Percentiles rank a stretch among this genome's conserved stretches.
phyloP scores from a whole-genome alignment of 64 coral and sea anemone species.

The Cladopsammia gracilis region DNA sequence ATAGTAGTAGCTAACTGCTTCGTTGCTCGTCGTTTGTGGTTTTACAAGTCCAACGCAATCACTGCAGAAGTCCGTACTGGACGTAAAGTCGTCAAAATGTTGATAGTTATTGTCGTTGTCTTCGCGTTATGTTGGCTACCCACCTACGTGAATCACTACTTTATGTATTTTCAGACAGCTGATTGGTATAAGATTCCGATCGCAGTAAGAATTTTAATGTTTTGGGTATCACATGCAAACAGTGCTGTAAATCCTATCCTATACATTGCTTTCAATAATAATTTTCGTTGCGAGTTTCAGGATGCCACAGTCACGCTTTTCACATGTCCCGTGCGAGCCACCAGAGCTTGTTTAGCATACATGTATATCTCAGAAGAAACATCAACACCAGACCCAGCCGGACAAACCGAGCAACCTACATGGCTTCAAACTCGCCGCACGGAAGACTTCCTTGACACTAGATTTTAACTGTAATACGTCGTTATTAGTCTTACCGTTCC shows the following conservation, averaged over 20 bases:
- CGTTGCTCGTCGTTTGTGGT: constrained; percentile 59
- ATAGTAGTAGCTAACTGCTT: constrained; percentile 40
- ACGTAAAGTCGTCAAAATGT: constrained; percentile 70
- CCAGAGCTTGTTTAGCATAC: not conserved
- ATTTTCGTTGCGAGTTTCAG: constrained; percentile 22
- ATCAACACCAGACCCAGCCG: not conserved
- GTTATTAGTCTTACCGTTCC: no score
- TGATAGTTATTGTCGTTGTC: constrained; percentile 46
- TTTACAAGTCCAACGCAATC: constrained; percentile 39
- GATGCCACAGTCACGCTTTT: not conserved
- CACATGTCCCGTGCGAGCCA: not conserved
- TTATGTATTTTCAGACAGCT: constrained; percentile 4
- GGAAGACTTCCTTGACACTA: no score
- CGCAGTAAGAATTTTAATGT: not conserved
- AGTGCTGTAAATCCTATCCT: constrained; percentile 27
- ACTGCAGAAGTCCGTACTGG: not conserved
- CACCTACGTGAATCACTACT: constrained; percentile 57
- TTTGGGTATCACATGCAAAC: constrained; percentile 29
- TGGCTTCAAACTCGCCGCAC: no score
- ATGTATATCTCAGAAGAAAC: not conserved
- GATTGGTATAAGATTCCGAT: not conserved
- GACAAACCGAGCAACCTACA: not conserved
- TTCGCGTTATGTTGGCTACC: constrained; percentile 78
- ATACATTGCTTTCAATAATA: constrained; percentile 1
- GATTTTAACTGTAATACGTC: no score